Evolutionary conservation across 2,888 invertebrate genomes (phyloP).

Genomic region (Leptinotarsa juncta): DNA sequence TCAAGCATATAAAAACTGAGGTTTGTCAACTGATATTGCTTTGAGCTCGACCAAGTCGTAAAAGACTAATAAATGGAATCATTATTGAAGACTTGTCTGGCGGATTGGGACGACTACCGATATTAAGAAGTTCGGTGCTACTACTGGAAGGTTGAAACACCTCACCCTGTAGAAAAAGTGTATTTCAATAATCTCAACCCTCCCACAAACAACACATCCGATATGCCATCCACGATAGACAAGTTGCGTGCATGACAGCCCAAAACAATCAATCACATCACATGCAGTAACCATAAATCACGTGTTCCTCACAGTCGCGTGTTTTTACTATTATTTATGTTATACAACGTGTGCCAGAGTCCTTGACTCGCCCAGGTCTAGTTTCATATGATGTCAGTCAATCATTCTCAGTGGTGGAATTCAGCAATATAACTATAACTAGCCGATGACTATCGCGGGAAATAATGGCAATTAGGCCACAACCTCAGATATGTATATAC

Average conservation of each 20-base stretch:
- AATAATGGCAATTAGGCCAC: conserved; percentile 1
- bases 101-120: no score
- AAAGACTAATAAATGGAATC: no score
- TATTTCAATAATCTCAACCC: not conserved
- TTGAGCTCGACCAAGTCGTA: no score
- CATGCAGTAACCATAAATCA: conserved; percentile 4
- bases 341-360: not conserved
- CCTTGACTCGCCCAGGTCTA: conserved; percentile 13
- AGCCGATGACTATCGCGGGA: not conserved
- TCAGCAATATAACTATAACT: not conserved
- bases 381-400: conserved; percentile 17
- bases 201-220: not conserved
- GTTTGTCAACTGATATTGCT: no score
- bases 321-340: conserved; percentile 16
- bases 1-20: no score
- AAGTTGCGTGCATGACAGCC: not conserved
- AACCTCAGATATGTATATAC: not conserved
- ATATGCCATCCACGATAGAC: not conserved
- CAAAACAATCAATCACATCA: conserved; percentile 9
- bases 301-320: conserved; percentile 7
- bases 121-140: no score
- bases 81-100: no score
- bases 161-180: no score
- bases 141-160: no score
- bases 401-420: conserved; percentile 12